These are phyloP conservation scores for Numida meleagris DNA, from an alignment of 2,113 vertebrate genomes.

Conservation along the genomic window DNA sequence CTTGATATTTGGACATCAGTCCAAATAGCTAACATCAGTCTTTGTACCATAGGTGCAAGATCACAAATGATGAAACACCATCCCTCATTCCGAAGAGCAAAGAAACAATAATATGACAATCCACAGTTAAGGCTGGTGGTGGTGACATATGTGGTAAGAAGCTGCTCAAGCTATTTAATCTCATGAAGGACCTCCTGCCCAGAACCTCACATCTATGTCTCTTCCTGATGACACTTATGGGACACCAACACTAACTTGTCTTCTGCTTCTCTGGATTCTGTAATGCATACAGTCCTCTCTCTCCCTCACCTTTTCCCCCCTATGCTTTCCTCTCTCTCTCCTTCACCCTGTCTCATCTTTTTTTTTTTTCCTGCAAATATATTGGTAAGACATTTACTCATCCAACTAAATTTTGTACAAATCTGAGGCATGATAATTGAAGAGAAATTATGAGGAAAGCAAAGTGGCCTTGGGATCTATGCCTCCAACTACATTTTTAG, in stretches of 20 bases:
- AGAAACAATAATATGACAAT: neutral
- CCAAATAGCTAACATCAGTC: neutral
- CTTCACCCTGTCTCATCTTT: neutral
- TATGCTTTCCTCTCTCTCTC: neutral
- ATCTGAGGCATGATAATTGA: constrained; percentile 44
- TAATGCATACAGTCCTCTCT: neutral
- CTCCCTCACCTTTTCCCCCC: neutral
- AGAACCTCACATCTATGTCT: neutral
- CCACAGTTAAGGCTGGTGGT: neutral
- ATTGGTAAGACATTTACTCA: constrained; percentile 3
- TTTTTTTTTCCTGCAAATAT: neutral
- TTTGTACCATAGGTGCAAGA: neutral
- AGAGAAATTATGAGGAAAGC: constrained; percentile 59
- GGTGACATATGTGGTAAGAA: neutral
- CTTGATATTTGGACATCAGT: neutral
- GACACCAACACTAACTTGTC: neutral
- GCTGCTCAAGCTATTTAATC: neutral
- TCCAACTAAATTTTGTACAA: constrained; percentile 51
- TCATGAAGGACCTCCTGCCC: neutral
- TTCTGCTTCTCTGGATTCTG: neutral
- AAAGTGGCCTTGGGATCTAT: constrained; percentile 50
- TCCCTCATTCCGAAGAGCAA: neutral
- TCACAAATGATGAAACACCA: neutral
- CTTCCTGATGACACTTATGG: neutral
- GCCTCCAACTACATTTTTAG: constrained; percentile 62